Evolutionary conservation across 2,113 vertebrate species (phyloP), one percentile per base, ranked within the genome.

Genomic region (Hippocampus zosterae): DNA sequence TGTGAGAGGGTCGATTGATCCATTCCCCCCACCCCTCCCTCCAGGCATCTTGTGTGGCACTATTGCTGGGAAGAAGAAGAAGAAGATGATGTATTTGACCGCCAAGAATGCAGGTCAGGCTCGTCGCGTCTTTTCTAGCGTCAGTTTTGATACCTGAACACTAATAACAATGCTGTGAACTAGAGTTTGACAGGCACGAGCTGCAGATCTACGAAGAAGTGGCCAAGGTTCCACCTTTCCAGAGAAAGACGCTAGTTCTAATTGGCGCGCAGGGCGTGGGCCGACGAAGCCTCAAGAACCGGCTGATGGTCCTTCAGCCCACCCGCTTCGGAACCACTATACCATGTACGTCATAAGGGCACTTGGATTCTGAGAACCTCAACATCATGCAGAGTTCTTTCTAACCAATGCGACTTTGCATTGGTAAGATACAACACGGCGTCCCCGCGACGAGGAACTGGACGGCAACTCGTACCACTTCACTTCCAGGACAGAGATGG

Each of bases 81-180:
- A 98, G 87, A 98, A 97, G 82, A 98, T 97, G 95, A 99, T 99
- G 97, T 99, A 99, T 81, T 92, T 98, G 72, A 98, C 96, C 46
- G 96, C 96, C 70, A 96, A 93, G 90, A 98, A 98, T 81, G 97
- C 97, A 94, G 97, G 97, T 96, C 19, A 69, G 19, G 21, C 33
- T 44, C n/a, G 12, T 37, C 6, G n/a, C 44, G 42, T 42, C 55
- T 25, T 64, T n/a, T 23, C 23, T 73, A 16, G 29, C 3, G 5
- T 48, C 56, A 64, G 46, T 0, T 19, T 13, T 12, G n/a, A 60
- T 27, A 9, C 1, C 2, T 8, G 46, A 42, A 65, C 41, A 33
- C 42, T 27, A 7, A 65, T 16, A 25, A 27, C 5, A 27, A 18
- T 72, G n/a, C 69, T 0, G 69, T 59, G 67, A 7, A 76, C 41